Base-by-base conservation (phyloP, 2,113 vertebrate genomes). In the Glareola pratincola region DNA sequence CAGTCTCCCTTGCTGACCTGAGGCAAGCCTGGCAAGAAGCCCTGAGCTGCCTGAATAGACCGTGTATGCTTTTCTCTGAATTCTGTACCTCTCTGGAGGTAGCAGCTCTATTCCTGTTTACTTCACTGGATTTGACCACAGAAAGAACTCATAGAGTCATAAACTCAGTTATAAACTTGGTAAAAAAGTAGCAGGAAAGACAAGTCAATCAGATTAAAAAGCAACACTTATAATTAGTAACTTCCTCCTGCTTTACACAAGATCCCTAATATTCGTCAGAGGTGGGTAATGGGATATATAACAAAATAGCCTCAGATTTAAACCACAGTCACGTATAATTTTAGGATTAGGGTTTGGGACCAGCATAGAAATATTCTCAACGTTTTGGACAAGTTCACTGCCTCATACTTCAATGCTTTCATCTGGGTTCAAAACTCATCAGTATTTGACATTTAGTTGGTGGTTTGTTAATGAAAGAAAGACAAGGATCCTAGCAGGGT, bases 321-420 rank as follows among this genome's bases (percentile, higher is more conserved):
- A 71, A 76, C 3, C 12, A 6, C 0, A 0, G 16, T 47, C 19
- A n/a, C 0, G 1, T 41, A 9, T 63, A 82, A 51, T 43, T 88
- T 88, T 59, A 79, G 36, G 75, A 69, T 32, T 53, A 72, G 13
- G 18, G 12, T 5, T 95, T 34, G 30, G 18, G 16, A 82, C 23
- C 62, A 27, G 10, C 27, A 48, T 16, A 8, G 22, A 60, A 83
- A 77, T 83, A 88, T 29, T 12, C 18, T 74, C 37, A 86, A 20
- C 14, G 60, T 18, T 56, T 85, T 29, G 59, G 27, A 24, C 22
- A 88, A 67, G 14, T 54, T 57, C 8, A 27, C 8, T 56, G 6
- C 48, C 12, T 85, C 32, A n/a, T 73, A 37, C 8, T 39, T 80
- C 57, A 62, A 0, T 22, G 14, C 34, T 81, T 85, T 75, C 17